A percentile compares a stretch with the other conserved stretches of the same genome.
These are phyloP conservation scores for Phoxinus phoxinus DNA, from an alignment of 2,113 vertebrate genomes.

Conservation along the genomic window DNA sequence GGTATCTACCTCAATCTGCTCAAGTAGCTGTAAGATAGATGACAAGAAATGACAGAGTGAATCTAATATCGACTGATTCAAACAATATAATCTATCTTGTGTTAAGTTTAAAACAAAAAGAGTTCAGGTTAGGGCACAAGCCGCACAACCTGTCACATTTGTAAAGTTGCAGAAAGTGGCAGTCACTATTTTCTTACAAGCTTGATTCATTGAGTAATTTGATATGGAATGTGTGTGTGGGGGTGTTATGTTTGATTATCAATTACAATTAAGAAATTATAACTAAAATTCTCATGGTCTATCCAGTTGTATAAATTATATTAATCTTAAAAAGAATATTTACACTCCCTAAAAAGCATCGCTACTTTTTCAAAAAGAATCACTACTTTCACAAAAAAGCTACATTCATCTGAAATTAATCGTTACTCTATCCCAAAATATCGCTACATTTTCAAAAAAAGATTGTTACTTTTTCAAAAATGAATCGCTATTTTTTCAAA, in stretches of 20 bases:
- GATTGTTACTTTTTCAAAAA: too few relatives aligned
- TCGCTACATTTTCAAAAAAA: too few relatives aligned
- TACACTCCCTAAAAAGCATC: too few relatives aligned
- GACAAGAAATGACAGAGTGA: constrained; percentile 20
- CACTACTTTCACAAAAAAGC: too few relatives aligned
- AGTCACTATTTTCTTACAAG: constrained; percentile 15
- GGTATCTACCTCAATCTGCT: constrained; percentile 10
- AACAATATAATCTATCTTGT: constrained; percentile 28
- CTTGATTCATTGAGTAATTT: neutral
- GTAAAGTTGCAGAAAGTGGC: neutral
- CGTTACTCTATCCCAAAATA: too few relatives aligned
- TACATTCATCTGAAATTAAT: too few relatives aligned
- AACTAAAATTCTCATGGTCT: too few relatives aligned
- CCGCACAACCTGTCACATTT: neutral
- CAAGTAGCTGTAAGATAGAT: constrained; percentile 38
- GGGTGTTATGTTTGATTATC: neutral
- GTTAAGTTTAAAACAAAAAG: constrained; percentile 15
- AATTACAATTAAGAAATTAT: too few relatives aligned
- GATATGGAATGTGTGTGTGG: neutral
- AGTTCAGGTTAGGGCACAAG: constrained; percentile 17
- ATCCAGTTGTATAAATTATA: too few relatives aligned
- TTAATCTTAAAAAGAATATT: too few relatives aligned
- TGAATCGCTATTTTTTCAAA: too few relatives aligned
- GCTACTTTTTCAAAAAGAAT: too few relatives aligned
- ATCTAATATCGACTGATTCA: constrained; percentile 29